Base-by-base conservation (phyloP, 2,113 vertebrate genomes). In the Nycticebus coucang region DNA sequence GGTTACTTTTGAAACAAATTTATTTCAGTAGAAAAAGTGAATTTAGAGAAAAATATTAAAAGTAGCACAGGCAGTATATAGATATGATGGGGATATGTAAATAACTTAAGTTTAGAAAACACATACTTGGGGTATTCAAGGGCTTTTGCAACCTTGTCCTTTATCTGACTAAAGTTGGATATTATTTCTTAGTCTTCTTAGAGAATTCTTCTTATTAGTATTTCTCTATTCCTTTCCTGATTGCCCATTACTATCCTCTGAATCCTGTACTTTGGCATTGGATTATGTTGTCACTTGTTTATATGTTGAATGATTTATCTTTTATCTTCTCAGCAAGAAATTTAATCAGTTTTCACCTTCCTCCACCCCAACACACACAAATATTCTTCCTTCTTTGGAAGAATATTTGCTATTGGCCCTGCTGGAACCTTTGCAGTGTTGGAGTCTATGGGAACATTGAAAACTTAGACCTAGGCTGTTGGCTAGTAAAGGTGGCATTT, bases 291-390 rank as follows among this genome's bases (percentile, higher is more conserved):
- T 78, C 10, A 41, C 19, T 84, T 60, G 35, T 80, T 81, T 81
- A 62, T 68, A 41, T n/a, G 30, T 53, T 68, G 24, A 53, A 53
- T 75, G 18, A 53, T 66, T 64, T 84, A 45, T 75, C 33, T 72
- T 93, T 72, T 87, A 62, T 60, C 57, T 93, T 71, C n/a, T 64
- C 57, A 78, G 17, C 22, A 74, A 93, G 24, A 80, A 80, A 72
- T 87, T 62, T 9, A 64, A 4, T 72, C 62, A 45, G 18, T 71
- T 68, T n/a, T 21, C 45, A 37, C 57, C 53, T 81, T 81, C 33
- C 19, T 33, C 30, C 26, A 30, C 19, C 53, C 64, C 37, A 77
- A 9, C 18, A n/a, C 19, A 22, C 66, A 66, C 26, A 57, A n/a
- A 21, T 11, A 50, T 18, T 2, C 64, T n/a, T 28, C 37, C 12